Base-by-base conservation (phyloP, 2,113 vertebrate genomes). In the Microcebus jonahi region DNA sequence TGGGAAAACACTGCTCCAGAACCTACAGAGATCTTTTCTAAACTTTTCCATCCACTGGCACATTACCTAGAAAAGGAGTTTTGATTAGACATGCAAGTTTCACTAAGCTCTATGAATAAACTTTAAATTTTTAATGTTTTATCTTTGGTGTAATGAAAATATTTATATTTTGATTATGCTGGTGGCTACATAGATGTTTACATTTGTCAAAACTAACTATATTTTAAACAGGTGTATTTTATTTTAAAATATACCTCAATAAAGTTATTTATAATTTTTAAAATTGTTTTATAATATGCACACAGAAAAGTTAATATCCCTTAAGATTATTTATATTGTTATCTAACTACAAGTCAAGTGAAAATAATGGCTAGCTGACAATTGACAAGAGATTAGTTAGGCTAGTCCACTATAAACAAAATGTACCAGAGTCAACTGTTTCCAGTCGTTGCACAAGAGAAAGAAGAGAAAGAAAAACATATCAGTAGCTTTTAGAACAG, bases 11-110 rank as follows among this genome's bases (percentile, higher is more conserved):
- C 97, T 98, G 20, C 98, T 98, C 99, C 99, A 99, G 98, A 99
- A 99, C 67, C 68, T 96, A 68, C 98, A 99, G 77, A 99, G 98
- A 1, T 98, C 97, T 97, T 99, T 99, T 80, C 99, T 98, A 87
- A 99, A 96, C 27, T 99, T 97, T 94, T 99, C 99, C 90, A 99
- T 98, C 99, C 99, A 99, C 76, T 98, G 99, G 98, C 99, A 99
- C 98, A 99, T 98, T 83, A 99, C 99, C 99, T 99, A 83, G 63
- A 96, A 93, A 61, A 81, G 77, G 13, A 88, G 8, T 50, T 91
- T 50, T 48, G 15, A 68, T 96, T 81, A 97, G 79, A 80, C 20
- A 75, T 1, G 36, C 9, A 42, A 85, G 12, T 90, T 59, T 73
- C 31, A 83, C 17, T 23, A 5, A 88, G 7, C 59, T 50, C 57